Conservation (phyloP, 1,140 invertebrate species). For the Zaprionus capensis region DNA sequence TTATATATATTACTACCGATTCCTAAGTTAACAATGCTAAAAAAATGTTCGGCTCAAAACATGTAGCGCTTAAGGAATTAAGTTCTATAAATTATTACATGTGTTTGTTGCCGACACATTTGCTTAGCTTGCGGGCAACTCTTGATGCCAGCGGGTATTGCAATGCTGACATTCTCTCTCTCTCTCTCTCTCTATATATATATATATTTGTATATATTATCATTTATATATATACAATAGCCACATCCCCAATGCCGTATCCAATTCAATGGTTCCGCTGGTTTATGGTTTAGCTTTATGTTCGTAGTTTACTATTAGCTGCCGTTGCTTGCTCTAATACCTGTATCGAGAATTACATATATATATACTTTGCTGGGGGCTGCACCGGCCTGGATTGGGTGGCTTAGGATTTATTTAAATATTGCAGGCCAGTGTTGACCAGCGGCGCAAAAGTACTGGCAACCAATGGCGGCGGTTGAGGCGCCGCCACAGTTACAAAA, state of each 20-base stretch:
- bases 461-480: conserved; percentile 49
- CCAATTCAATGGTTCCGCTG: conserved; percentile 14
- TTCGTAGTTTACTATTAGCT: conserved; percentile 48
- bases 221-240: conserved; percentile 14
- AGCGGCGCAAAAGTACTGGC: conserved; percentile 46
- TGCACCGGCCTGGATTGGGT: conserved; percentile 3
- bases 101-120: conserved; percentile 44
- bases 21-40: conserved; percentile 76
- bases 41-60: conserved; percentile 70
- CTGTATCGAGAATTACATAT: conserved; percentile 58
- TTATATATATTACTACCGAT: conserved; percentile 52
- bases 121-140: conserved; percentile 27
- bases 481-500: conserved; percentile 72
- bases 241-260: conserved; percentile 1
- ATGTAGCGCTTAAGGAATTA: conserved; percentile 75
- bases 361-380: conserved; percentile 32
- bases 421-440: conserved; percentile 68
- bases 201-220: not conserved
- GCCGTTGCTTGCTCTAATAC: conserved; percentile 75
- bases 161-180: conserved; percentile 10
- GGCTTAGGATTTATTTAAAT: conserved; percentile 66
- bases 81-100: conserved; percentile 74
- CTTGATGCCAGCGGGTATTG: conserved; percentile 13
- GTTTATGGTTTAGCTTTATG: conserved; percentile 14
- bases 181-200: not conserved